Base-by-base conservation (phyloP, 2,888 invertebrate genomes). In the Myopa tessellatipennis region DNA sequence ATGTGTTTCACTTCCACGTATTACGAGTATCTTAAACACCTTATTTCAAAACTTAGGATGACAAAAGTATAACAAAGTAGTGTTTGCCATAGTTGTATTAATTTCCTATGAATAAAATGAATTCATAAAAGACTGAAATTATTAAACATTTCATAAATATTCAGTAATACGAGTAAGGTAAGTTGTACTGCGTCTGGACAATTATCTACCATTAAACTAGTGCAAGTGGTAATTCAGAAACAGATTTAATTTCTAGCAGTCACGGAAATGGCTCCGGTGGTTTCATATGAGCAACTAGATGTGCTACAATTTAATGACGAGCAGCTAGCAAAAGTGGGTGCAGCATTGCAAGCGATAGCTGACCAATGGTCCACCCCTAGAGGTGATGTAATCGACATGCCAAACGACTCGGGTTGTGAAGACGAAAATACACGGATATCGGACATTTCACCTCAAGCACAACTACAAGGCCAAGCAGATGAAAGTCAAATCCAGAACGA, bases 311-410 rank as follows among this genome's bases (percentile, higher is more conserved):
- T 79, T 55, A 61, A 79, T 38, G 79, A 77, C 16, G 78, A 76
- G 38, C 78, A 79, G 63, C 70, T 55, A n/a, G 18, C 55, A 6
- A 76, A 74, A 36, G 69, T 79, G 6, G 77, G 70, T 0, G 68
- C 75, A 4, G 79, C 78, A 10, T 77, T 79, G 18, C 74, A 60
- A 40, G 74, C 74, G 2, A 45, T 79, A 18, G 79, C 74, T 4
- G 45, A 52, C n/a, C 4, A 73, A 26, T n/a, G 7, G 34, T 16
- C 50, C 26, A 34, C 4, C 34, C 6, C 55, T 36, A 58, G 45
- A 65, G 38, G 72, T 68, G 79, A 79, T 52, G 55, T 78, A 5
- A 78, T 79, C 14, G 79, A 79, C 6, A 18, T 79, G 16, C 73
- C 78, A 16, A 76, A 74, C 58, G 79, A 79, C 38, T 77, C 77